phyloP scores from a whole-genome alignment of 2,113 vertebrate species.

The Spheniscus mendiculus region DNA sequence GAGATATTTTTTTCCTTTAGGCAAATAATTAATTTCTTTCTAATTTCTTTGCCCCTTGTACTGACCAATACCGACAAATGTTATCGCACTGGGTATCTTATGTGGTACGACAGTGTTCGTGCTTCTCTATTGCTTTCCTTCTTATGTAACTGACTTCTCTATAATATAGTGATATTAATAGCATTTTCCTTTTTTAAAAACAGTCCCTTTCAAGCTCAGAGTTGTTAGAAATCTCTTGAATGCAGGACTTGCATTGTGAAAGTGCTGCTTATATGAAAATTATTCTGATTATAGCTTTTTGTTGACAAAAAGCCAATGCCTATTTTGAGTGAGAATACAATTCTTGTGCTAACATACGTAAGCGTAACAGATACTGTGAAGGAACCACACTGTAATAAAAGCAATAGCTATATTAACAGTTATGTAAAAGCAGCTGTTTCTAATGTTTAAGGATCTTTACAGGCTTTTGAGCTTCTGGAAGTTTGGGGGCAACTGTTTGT shows the following conservation, averaged over 20 bases:
- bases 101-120: background rate
- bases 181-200: background rate
- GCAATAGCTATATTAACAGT: background rate
- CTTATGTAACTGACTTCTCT: background rate
- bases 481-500: background rate
- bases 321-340: background rate
- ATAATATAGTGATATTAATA: background rate
- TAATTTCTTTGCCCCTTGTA: background rate
- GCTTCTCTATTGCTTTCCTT: background rate
- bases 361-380: background rate
- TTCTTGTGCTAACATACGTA: background rate
- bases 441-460: background rate
- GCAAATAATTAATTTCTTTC: background rate
- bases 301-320: background rate
- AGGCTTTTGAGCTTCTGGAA: background rate
- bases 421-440: background rate
- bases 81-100: background rate
- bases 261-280: background rate
- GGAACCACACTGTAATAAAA: constrained; percentile 6
- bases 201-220: background rate
- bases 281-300: constrained; percentile 16
- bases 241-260: background rate
- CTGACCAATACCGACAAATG: background rate
- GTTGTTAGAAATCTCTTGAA: background rate
- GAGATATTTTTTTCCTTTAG: background rate